These are phyloP conservation scores for Clistopyga incitator DNA, from an alignment of 2,888 invertebrate genomes.

Conservation along the genomic window DNA sequence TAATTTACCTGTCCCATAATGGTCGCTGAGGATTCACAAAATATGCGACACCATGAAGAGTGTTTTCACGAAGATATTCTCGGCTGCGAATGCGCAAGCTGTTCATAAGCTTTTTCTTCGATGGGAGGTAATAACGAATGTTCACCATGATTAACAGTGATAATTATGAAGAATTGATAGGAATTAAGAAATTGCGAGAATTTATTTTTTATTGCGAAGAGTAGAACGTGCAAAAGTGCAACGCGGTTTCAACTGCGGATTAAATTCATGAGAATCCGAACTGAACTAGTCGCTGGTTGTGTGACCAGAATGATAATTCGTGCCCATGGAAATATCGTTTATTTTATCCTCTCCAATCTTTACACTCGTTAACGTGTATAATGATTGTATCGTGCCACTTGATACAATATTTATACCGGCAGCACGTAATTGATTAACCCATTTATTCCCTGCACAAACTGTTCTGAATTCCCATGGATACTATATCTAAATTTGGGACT, in stretches of 20 bases:
- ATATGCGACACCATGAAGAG: constrained; percentile 92
- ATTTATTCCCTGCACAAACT: too few relatives aligned
- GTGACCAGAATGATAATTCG: background rate
- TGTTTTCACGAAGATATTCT: constrained; percentile 76
- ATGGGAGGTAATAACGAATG: constrained; percentile 66
- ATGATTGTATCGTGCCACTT: constrained; percentile 22
- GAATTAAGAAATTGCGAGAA: too few relatives aligned
- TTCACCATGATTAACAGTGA: background rate
- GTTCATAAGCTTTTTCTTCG: constrained; percentile 57
- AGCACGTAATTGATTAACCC: too few relatives aligned
- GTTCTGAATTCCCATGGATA: too few relatives aligned
- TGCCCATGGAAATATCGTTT: constrained; percentile 25
- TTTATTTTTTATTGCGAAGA: too few relatives aligned
- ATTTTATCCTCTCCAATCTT: constrained; percentile 30
- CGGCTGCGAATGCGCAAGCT: constrained; percentile 73
- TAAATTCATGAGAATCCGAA: background rate
- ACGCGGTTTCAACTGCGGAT: background rate
- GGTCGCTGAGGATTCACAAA: constrained; percentile 91
- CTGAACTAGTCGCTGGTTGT: background rate
- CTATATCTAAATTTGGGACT: background rate
- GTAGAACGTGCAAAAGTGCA: background rate
- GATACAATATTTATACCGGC: background rate
- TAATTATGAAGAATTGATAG: background rate
- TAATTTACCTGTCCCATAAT: constrained; percentile 89
- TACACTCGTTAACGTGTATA: constrained; percentile 38